Evolutionary conservation across 2,113 vertebrate species (phyloP).

Genomic region (Xiphorhynchus elegans): DNA sequence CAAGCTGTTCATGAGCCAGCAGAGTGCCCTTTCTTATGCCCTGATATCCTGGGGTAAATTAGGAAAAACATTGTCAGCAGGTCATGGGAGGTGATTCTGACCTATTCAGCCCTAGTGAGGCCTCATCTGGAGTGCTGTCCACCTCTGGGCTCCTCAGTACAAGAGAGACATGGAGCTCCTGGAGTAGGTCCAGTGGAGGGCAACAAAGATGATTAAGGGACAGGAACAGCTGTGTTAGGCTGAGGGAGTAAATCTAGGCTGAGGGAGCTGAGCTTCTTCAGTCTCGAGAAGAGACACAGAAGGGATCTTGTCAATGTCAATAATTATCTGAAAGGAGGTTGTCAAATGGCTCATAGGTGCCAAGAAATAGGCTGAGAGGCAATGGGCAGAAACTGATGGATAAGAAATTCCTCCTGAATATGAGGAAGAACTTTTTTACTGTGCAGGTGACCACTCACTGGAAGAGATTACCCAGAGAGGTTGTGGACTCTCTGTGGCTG

Average conservation of each 20-base stretch:
- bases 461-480: background rate
- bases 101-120: background rate
- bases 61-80: background rate
- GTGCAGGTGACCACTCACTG: background rate
- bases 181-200: background rate
- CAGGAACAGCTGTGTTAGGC: background rate
- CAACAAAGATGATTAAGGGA: too few relatives aligned
- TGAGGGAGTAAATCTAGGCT: background rate
- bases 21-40: background rate
- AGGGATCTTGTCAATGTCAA: background rate
- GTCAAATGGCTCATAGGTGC: background rate
- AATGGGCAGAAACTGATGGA: background rate
- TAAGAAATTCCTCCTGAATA: background rate
- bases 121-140: background rate
- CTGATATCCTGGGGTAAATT: background rate
- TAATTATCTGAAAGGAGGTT: background rate
- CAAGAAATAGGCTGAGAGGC: background rate
- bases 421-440: background rate
- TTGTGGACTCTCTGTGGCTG: background rate
- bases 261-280: background rate
- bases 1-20: background rate
- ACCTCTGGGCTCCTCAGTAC: background rate
- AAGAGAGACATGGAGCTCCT: background rate
- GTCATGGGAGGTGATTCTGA: background rate
- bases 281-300: background rate